A percentile compares a stretch with the other conserved stretches of the same genome.
These are phyloP conservation scores for Eulemur coronatus DNA, from an alignment of 2,797 vertebrate species.

Conservation along the genomic window DNA sequence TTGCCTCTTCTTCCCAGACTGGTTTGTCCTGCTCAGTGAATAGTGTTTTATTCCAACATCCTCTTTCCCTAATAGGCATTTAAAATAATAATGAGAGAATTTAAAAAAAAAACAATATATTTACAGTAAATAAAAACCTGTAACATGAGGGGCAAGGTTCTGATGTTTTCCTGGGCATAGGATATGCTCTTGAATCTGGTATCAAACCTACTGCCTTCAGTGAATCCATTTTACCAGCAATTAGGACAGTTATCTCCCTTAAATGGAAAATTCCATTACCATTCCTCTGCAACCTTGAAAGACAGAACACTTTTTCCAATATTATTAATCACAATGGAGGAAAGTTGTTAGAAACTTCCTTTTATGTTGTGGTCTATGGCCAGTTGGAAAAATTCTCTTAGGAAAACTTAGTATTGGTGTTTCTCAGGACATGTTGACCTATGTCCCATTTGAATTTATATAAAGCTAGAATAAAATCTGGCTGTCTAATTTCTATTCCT, in stretches of 20 bases:
- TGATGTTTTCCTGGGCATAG: background rate
- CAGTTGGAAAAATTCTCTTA: background rate
- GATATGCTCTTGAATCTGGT: background rate
- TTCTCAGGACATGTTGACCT: background rate
- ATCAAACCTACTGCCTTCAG: background rate
- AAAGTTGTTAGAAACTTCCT: background rate
- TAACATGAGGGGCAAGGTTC: background rate
- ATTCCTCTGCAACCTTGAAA: background rate
- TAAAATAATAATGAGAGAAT: constrained; percentile 21
- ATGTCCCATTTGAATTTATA: background rate
- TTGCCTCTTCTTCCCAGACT: constrained; percentile 12
- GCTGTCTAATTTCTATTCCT: background rate
- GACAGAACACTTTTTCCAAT: background rate
- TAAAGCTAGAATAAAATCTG: constrained; percentile 20
- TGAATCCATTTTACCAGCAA: background rate
- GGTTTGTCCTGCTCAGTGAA: constrained; percentile 10
- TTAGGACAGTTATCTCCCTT: background rate
- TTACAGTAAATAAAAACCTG: constrained; percentile 15
- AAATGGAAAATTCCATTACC: background rate
- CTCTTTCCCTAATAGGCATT: background rate
- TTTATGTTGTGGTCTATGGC: background rate
- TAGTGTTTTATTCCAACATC: constrained; percentile 3
- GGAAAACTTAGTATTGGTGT: background rate
- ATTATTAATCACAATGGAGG: background rate
- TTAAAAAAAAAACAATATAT: background rate